Percentiles rank a stretch among this genome's conserved stretches.
phyloP scores from a whole-genome alignment of 2,113 vertebrate genomes.

The Morone saxatilis region DNA sequence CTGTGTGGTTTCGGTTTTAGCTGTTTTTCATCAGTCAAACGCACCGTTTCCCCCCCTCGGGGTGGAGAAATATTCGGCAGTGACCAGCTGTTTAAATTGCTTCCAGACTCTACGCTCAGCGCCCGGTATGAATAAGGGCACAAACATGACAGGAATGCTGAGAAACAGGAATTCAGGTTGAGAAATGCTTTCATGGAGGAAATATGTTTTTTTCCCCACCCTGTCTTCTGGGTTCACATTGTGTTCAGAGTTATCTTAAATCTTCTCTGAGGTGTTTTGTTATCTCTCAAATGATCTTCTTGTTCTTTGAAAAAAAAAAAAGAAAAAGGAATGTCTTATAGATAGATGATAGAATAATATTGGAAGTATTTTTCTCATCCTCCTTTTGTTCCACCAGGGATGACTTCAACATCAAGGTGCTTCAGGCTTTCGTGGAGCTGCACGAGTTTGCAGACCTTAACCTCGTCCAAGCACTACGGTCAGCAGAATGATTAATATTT shows the following conservation, averaged over 20 bases:
- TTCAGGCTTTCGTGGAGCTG: slow-evolving; percentile 98
- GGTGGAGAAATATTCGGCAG: slow-evolving; percentile 30
- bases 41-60: neutral
- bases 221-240: slow-evolving; percentile 31
- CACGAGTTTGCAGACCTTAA: slow-evolving; percentile 99
- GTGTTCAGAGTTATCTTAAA: slow-evolving; percentile 7
- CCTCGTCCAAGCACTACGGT: slow-evolving; percentile 98
- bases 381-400: slow-evolving; percentile 85
- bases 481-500: slow-evolving; percentile 55
- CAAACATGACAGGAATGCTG: slow-evolving; percentile 68
- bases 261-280: slow-evolving; percentile 22
- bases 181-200: slow-evolving; percentile 49
- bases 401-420: slow-evolving; percentile 98
- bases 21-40: slow-evolving; percentile 61
- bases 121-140: slow-evolving; percentile 51
- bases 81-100: slow-evolving; percentile 71
- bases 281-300: slow-evolving; percentile 13
- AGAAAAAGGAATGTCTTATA: neutral
- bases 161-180: slow-evolving; percentile 54
- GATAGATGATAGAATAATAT: neutral
- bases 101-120: slow-evolving; percentile 63
- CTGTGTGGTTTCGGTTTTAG: slow-evolving; percentile 50
- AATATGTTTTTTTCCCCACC: slow-evolving; percentile 44
- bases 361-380: slow-evolving; percentile 9
- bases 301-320: slow-evolving; percentile 16